Base-by-base conservation (phyloP, 2,113 vertebrate species). In the Reinhardtius hippoglossoides region DNA sequence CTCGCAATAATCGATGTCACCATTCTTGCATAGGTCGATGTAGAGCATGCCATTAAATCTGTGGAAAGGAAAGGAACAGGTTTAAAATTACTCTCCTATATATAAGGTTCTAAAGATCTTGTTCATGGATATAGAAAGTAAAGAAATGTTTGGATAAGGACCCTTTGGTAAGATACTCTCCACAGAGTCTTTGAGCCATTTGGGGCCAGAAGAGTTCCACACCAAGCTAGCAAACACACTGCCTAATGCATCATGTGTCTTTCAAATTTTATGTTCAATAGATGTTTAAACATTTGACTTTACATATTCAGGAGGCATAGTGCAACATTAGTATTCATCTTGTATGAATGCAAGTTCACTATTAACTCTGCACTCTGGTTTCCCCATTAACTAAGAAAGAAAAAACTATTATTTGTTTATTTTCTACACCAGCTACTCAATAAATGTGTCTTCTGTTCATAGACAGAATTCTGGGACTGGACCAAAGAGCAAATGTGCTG, bases 11-110 rank as follows among this genome's bases (percentile, higher is more conserved):
- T 99, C 98, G 9, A 99, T 99, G 89, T 99, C 98, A 0, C 98
- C 98, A 0, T 99, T 99, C 92, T 99, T 99, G 95, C 98, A 99
- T 72, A 99, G 91, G 90, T 99, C 98, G 20, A 99, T 99, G 92
- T 99, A 99, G 67, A 99, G 96, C 93, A 99, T 95, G 60, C 97
- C 97, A 0, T 99, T 99, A 89, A 99, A 99, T 94, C 96, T 94
- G 73, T 94, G 77, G 67, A 61, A 20, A 55, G 37, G 20, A 76
- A 50, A 72, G 60, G 12, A 80, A 74, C 7, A 63, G 10, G 5
- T 5, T 65, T 50, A 1, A 76, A 59, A 71, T 13, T 2, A 46
- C 5, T 35, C 13, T 26, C 1, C 24, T 66, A 24, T 24, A 70
- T 42, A 56, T 10, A 23, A 13, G 3, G 21, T 5, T 3, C 31